phyloP scores from a whole-genome alignment of 2,888 invertebrate species.

The Apamea monoglypha region DNA sequence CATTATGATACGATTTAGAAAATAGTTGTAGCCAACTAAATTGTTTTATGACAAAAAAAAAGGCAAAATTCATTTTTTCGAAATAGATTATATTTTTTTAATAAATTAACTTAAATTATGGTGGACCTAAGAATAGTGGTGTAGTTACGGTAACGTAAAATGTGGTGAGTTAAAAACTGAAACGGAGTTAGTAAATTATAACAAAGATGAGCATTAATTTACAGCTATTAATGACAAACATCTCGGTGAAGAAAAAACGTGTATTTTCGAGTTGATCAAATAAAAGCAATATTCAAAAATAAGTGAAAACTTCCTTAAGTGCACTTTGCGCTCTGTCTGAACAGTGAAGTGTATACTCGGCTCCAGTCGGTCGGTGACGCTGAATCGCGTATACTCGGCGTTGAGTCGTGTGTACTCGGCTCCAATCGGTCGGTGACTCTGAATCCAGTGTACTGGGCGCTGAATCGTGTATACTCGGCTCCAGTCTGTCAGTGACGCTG shows the following conservation, averaged over 20 bases:
- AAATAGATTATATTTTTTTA: constrained; percentile 18
- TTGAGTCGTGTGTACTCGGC: too few relatives aligned
- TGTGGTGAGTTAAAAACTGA: constrained; percentile 24
- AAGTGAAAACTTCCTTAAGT: not conserved
- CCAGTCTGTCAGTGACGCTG: not conserved
- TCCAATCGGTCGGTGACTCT: too few relatives aligned
- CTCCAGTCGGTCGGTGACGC: not conserved
- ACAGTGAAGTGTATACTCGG: not conserved
- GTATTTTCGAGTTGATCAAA: constrained; percentile 3
- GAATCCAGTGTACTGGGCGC: too few relatives aligned
- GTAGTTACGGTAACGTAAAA: constrained; percentile 34
- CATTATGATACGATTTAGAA: constrained; percentile 42
- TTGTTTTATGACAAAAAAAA: constrained; percentile 24
- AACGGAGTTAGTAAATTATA: constrained; percentile 1
- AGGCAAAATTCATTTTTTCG: constrained; percentile 7
- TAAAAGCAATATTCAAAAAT: constrained; percentile 12
- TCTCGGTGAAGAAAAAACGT: constrained; percentile 2
- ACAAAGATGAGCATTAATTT: not conserved
- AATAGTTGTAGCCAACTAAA: constrained; percentile 22
- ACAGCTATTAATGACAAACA: constrained; percentile 8
- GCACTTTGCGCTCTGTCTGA: not conserved
- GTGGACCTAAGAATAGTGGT: constrained; percentile 28
- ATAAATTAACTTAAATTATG: constrained; percentile 5
- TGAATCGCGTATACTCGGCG: not conserved
- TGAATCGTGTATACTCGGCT: too few relatives aligned